Evolutionary conservation across 1,140 invertebrate species (phyloP).

Genomic region (Lepidurus couesii): DNA sequence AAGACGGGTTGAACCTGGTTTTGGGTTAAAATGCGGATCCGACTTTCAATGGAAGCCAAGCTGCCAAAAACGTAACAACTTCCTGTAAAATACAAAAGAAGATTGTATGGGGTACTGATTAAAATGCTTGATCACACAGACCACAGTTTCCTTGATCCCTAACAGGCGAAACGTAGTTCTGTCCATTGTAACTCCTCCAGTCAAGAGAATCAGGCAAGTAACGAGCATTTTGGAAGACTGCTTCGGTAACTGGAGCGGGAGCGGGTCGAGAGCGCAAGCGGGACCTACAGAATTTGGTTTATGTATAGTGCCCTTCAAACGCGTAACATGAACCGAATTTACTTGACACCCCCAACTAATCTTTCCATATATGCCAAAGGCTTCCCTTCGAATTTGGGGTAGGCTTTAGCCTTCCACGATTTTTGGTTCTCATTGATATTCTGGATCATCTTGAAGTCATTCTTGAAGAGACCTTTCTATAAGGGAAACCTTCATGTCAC

Average conservation of each 20-base stretch:
- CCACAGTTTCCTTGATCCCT: conserved; percentile 47
- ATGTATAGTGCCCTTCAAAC: background rate
- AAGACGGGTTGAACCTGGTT: conserved; percentile 45
- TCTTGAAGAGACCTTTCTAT: conserved; percentile 27
- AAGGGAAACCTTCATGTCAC: background rate
- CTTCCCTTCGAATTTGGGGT: conserved; percentile 44
- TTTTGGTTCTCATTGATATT: conserved; percentile 47
- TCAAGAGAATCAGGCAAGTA: conserved; percentile 49
- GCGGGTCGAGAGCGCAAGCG: conserved; percentile 28
- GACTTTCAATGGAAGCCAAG: conserved; percentile 48
- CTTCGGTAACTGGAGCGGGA: conserved; percentile 33
- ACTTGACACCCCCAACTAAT: conserved; percentile 45
- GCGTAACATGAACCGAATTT: background rate
- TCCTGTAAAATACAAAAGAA: conserved; percentile 34
- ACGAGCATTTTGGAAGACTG: conserved; percentile 39
- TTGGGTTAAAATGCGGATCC: conserved; percentile 47
- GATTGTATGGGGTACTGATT: background rate
- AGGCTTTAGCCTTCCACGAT: conserved; percentile 48
- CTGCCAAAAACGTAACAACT: conserved; percentile 53
- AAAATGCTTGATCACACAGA: background rate
- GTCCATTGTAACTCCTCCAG: conserved; percentile 51
- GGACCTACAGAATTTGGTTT: background rate
- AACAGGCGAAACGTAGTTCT: conserved; percentile 51
- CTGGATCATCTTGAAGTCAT: conserved; percentile 41
- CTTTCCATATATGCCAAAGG: conserved; percentile 43